These are phyloP conservation scores for Globodera ellingtonae DNA, from an alignment of 1,140 invertebrate genomes.

Conservation along the genomic window DNA sequence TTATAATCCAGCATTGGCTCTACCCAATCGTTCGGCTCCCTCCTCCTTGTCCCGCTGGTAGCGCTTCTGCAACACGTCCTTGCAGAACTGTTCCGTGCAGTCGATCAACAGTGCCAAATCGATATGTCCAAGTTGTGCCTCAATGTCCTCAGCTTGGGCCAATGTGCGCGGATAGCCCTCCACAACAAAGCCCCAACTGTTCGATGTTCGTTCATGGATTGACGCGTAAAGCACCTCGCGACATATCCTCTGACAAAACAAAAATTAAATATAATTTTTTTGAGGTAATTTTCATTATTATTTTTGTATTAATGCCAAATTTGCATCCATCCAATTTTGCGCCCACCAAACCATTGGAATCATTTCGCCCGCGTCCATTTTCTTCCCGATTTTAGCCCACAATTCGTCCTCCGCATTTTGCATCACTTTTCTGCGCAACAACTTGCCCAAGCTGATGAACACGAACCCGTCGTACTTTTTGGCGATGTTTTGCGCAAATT, in stretches of 20 bases:
- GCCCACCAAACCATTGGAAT: conserved; percentile 50
- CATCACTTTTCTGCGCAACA: conserved; percentile 56
- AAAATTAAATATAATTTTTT: not conserved
- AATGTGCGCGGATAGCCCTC: conserved; percentile 61
- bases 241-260: conserved; percentile 57
- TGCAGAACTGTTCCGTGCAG: conserved; percentile 63
- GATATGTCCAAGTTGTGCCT: conserved; percentile 51
- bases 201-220: conserved; percentile 46
- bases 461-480: conserved; percentile 63
- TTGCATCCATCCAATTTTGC: not conserved
- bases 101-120: conserved; percentile 62
- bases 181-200: conserved; percentile 61
- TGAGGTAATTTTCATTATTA: not conserved
- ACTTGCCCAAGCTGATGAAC: conserved; percentile 58
- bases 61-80: conserved; percentile 34
- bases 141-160: conserved; percentile 58
- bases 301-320: not conserved
- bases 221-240: conserved; percentile 59
- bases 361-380: conserved; percentile 59
- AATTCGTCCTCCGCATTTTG: conserved; percentile 59
- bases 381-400: conserved; percentile 57
- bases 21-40: conserved; percentile 35
- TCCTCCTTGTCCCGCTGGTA: conserved; percentile 37
- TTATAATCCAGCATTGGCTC: not conserved
- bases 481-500: conserved; percentile 55